Evolutionary conservation across 2,113 vertebrate species (phyloP), one percentile per base, ranked within the genome.

Genomic region (Melanerpes aurifrons): DNA sequence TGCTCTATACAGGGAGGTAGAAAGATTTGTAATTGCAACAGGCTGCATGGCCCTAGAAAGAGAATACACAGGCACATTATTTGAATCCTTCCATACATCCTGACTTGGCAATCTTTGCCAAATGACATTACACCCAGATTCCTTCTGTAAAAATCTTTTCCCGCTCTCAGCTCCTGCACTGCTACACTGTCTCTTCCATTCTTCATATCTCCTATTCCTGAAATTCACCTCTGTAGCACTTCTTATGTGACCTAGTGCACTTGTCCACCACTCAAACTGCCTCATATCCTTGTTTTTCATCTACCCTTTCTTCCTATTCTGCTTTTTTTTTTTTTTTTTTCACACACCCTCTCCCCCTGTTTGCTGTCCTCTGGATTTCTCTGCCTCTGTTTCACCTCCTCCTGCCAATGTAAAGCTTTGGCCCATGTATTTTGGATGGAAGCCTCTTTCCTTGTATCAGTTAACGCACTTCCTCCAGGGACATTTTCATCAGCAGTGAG

Each of bases 181-280:
- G 28, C 13, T 53, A 8, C 6, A 7, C 3, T 26, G 2, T 19
- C 21, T n/a, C n/a, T 50, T 67, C 4, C 17, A 7, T 71, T 71
- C 9, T 12, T 2, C 12, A 11, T 8, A 72, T 21, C 0, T 4
- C 9, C 8, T 0, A 1, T 6, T 80, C n/a, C 57, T 2, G 4
- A 87, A 92, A 58, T 2, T 37, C 18, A 37, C 4, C 2, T 37
- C 24, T 61, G 5, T 45, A 37, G 25, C 21, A 57, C 7, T 70
- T 66, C 29, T 73, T 7, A 14, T 2, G 58, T 4, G 16, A 47
- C 28, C 37, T 47, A 12, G 3, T 22, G 3, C 26, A 31, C 43
- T 78, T 19, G 16, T 12, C 3, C 17, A 68, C 3, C 40, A 40
- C 40, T 81, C 69, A 37, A 53, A 37, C 9, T 67, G 18, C 31